These are phyloP conservation scores for Gallinago stenura DNA, from an alignment of 2,797 vertebrate genomes.

Conservation along the genomic window DNA sequence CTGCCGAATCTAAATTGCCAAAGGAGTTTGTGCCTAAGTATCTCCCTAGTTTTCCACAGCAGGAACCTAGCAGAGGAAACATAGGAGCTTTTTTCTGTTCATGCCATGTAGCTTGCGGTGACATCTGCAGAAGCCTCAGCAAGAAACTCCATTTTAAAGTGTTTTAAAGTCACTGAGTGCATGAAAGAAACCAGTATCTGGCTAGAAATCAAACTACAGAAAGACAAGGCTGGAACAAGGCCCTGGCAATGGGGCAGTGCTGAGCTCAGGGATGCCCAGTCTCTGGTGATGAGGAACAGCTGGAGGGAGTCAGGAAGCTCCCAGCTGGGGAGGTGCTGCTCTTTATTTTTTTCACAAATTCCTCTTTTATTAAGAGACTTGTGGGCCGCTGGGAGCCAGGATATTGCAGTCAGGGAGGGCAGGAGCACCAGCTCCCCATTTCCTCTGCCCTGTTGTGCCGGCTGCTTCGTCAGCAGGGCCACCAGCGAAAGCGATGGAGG, in stretches of 20 bases:
- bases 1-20: not conserved
- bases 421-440: not conserved
- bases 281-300: not conserved
- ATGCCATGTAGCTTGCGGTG: not conserved
- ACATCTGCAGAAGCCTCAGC: not conserved
- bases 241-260: not conserved
- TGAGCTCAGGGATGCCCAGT: not conserved
- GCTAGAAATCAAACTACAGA: not conserved
- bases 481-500: not conserved
- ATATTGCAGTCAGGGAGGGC: slow-evolving; percentile 3
- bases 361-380: slow-evolving; percentile 72
- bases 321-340: not conserved
- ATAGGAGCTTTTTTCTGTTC: not conserved
- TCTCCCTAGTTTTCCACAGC: not conserved
- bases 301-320: not conserved
- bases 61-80: not conserved
- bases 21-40: not conserved
- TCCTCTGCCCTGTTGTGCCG: not conserved
- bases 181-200: not conserved
- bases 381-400: not conserved
- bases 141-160: not conserved
- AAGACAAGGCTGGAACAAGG: not conserved
- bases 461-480: not conserved
- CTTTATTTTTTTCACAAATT: slow-evolving; percentile 65
- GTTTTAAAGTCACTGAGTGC: not conserved